These are phyloP conservation scores for Papilio gigon DNA, from an alignment of 2,888 invertebrate genomes.

Conservation along the genomic window DNA sequence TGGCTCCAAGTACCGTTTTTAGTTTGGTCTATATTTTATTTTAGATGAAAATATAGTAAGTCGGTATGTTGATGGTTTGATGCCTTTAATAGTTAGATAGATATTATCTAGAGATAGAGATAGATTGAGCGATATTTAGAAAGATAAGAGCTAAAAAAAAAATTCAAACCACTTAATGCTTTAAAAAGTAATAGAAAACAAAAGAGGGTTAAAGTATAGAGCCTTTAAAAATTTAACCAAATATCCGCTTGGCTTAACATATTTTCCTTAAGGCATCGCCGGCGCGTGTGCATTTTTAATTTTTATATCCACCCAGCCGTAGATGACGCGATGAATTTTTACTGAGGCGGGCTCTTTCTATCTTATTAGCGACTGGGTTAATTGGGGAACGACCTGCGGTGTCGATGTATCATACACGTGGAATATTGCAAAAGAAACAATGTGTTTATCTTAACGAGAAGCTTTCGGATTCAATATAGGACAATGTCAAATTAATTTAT, in stretches of 20 bases:
- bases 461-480: too few species aligned
- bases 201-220: neutral
- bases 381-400: constrained; percentile 59
- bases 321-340: constrained; percentile 78
- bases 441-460: neutral
- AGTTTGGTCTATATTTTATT: too few species aligned
- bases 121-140: too few species aligned
- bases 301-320: constrained; percentile 68
- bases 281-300: constrained; percentile 79
- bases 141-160: too few species aligned
- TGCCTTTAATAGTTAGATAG: too few species aligned
- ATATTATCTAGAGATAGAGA: too few species aligned
- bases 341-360: constrained; percentile 69
- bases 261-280: constrained; percentile 74
- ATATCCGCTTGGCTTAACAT: constrained; percentile 60
- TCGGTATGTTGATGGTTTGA: too few species aligned
- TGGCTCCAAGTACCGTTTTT: too few species aligned
- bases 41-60: too few species aligned
- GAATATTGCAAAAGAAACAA: neutral
- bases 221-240: constrained; percentile 62
- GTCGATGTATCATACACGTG: constrained; percentile 41
- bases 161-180: neutral
- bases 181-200: neutral
- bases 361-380: constrained; percentile 71
- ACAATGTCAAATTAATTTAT: too few species aligned